Percentiles rank a stretch among this genome's conserved stretches.
Evolutionary conservation across 2,888 invertebrate species (phyloP).

Genomic region (Nomada hirtipes): DNA sequence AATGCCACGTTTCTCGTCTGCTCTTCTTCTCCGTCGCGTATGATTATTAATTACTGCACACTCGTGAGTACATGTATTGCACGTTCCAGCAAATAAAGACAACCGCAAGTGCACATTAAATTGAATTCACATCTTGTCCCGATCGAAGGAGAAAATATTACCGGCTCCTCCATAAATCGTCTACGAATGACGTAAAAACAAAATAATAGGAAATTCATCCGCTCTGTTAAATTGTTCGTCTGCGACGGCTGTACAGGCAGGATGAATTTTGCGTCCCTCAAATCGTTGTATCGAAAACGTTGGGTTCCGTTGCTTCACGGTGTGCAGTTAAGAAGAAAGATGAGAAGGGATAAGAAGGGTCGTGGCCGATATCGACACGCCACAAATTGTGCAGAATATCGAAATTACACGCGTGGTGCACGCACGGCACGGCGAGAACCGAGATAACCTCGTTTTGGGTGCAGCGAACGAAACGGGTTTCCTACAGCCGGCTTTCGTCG

Average conservation of each 20-base stretch:
- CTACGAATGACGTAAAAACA: conserved; percentile 8
- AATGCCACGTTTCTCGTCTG: neutral
- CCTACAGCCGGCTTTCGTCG: conserved; percentile 49
- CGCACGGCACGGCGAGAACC: conserved; percentile 42
- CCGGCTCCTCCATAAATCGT: neutral
- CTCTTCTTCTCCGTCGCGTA: neutral
- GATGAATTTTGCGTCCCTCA: neutral
- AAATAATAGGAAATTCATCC: no score
- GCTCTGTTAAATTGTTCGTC: no score
- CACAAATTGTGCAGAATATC: conserved; percentile 48
- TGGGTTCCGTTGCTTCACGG: neutral
- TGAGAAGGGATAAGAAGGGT: conserved; percentile 28
- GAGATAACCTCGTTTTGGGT: conserved; percentile 62
- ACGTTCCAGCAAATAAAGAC: no score
- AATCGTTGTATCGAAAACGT: neutral
- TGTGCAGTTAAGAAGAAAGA: neutral
- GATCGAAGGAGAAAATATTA: no score
- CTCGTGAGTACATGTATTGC: no score
- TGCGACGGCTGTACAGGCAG: no score
- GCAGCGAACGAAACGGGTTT: conserved; percentile 58
- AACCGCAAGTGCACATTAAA: no score
- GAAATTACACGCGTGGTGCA: conserved; percentile 47
- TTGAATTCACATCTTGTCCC: no score
- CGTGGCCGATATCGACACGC: conserved; percentile 22
- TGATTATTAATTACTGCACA: neutral